Evolutionary conservation across 2,888 invertebrate genomes (phyloP).

Genomic region (Hypsopygia costalis): DNA sequence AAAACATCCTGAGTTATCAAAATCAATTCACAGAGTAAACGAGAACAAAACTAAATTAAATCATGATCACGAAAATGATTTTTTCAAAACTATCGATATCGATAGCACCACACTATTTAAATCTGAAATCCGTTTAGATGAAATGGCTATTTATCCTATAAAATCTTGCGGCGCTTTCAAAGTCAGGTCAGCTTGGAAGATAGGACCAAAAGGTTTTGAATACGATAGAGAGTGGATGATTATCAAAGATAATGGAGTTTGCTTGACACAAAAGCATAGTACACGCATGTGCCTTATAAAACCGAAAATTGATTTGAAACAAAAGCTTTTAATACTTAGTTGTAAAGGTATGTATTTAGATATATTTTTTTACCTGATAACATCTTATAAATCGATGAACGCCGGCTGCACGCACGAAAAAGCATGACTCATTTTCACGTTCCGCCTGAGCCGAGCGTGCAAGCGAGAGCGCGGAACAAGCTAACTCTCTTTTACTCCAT

Average conservation of each 20-base stretch:
- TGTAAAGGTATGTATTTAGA: slow-evolving; percentile 78
- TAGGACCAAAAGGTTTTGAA: slow-evolving; percentile 88
- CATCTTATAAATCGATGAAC: no score
- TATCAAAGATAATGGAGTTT: slow-evolving; percentile 88
- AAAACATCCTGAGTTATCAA: slow-evolving; percentile 11
- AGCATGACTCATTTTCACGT: no score
- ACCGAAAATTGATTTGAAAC: slow-evolving; percentile 84
- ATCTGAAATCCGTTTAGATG: slow-evolving; percentile 40
- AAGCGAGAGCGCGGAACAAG: no score
- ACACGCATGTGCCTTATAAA: slow-evolving; percentile 88
- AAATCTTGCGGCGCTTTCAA: slow-evolving; percentile 94
- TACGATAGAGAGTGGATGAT: slow-evolving; percentile 98
- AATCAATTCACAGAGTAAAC: slow-evolving; percentile 26
- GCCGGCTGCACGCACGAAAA: no score
- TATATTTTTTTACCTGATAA: no score
- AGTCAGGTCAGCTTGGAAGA: slow-evolving; percentile 83
- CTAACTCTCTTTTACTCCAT: no score
- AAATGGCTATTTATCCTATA: slow-evolving; percentile 87
- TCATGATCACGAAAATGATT: slow-evolving; percentile 24
- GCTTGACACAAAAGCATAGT: slow-evolving; percentile 93
- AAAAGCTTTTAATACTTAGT: slow-evolving; percentile 74
- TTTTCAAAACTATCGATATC: slow-evolving; percentile 9
- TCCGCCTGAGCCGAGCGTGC: no score
- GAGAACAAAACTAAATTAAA: slow-evolving; percentile 25
- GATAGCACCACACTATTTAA: slow-evolving; percentile 21